Base-by-base conservation (phyloP, 1,140 invertebrate genomes). In the Babylonia areolata region DNA sequence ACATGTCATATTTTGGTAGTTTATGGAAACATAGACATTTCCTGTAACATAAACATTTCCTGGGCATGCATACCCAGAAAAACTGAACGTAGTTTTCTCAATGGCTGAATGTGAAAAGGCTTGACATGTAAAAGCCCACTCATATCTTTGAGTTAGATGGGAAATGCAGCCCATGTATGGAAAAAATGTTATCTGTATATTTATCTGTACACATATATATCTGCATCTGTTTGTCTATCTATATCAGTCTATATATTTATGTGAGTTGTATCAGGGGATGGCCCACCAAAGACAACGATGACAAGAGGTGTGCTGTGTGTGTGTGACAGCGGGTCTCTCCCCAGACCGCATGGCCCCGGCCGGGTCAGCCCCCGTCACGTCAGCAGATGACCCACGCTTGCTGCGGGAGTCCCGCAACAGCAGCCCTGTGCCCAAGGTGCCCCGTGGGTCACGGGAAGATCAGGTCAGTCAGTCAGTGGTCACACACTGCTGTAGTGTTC, bases 341-440 rank as follows among this genome's bases (percentile, higher is more conserved):
- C 77, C 77, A 20, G 77, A 79, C n/a, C 77, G 77, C 39, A 15
- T 31, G 23, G 78, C n/a, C 15, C 15, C 78, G 31, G 78, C 78
- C 1, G 78, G 78, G 6, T 51, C 46, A 9, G 28, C n/a, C 15
- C 78, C 78, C 33, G 78, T 80, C 3, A 80, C 78, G n/a, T 58
- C 28, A 54, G 28, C 78, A 2, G 42, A 80, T 51, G 78, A 80
- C 42, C 78, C 78, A 54, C 78, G 78, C 2, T 42, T 39, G 46
- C 46, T 80, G 78, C 31, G 46, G 28, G 78, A 80, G 42, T 80
- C 78, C 12, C 2, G 46, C 28, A 58, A 80, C 28, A 31, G 11
- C 42, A 80, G 28, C 33, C 42, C 78, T 54, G 46, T n/a, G 31
- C 78, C 78, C 46, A 58, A 54, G 15, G 40, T 58, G 46, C 78